These are phyloP conservation scores for Cantharis rustica DNA, from an alignment of 2,888 invertebrate species.

Conservation along the genomic window DNA sequence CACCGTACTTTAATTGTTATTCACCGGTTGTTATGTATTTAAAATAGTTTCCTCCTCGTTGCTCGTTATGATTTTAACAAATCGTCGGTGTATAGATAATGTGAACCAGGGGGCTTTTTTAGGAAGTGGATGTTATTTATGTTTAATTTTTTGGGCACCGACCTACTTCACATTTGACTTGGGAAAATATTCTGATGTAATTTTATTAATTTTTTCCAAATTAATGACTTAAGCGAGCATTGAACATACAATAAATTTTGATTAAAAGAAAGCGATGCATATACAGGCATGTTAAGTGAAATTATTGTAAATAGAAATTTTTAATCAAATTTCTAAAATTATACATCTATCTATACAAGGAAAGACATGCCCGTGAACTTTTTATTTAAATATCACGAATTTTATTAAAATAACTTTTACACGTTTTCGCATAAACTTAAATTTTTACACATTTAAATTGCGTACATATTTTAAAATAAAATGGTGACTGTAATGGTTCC, in stretches of 20 bases:
- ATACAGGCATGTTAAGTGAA: background rate
- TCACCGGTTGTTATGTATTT: background rate
- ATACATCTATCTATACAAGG: background rate
- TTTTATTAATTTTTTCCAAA: too few relatives aligned
- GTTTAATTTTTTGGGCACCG: background rate
- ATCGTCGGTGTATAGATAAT: background rate
- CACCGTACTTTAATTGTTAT: background rate
- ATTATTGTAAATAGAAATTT: background rate
- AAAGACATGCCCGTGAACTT: background rate
- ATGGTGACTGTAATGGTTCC: conserved; percentile 5
- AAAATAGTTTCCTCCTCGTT: background rate
- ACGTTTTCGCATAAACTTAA: background rate
- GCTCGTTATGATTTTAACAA: background rate
- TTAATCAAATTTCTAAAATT: conserved; percentile 1
- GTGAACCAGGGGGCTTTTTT: background rate
- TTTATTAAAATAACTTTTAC: background rate
- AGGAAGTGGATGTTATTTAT: background rate
- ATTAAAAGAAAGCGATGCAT: conserved; percentile 3
- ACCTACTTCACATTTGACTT: background rate
- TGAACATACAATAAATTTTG: background rate
- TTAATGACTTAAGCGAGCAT: background rate
- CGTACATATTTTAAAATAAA: background rate
- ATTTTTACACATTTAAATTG: background rate
- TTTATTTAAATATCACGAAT: background rate
- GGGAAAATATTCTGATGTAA: too few relatives aligned